Percentiles rank a stretch among this genome's conserved stretches.
Evolutionary conservation across 2,888 invertebrate species (phyloP).

Genomic region (Fissipunctia ypsillon): DNA sequence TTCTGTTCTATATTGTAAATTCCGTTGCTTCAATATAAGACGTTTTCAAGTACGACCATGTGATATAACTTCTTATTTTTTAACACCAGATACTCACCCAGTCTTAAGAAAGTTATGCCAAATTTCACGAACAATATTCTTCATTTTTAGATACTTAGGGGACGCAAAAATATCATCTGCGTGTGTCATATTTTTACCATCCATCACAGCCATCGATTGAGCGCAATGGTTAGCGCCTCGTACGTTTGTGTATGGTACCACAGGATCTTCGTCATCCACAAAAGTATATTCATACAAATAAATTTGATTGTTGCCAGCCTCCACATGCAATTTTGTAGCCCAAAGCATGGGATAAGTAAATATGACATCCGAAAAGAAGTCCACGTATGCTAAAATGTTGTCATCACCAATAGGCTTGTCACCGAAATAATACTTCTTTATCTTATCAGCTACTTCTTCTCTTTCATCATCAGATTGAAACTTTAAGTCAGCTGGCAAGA

Average conservation of each 20-base stretch:
- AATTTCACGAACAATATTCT: slow-evolving; percentile 67
- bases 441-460: slow-evolving; percentile 49
- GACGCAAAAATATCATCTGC: slow-evolving; percentile 14
- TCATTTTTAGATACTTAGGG: slow-evolving; percentile 56
- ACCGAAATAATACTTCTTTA: slow-evolving; percentile 32
- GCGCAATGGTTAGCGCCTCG: slow-evolving; percentile 35
- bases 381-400: slow-evolving; percentile 22
- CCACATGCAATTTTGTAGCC: slow-evolving; percentile 69
- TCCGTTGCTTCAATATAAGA: neutral
- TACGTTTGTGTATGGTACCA: slow-evolving; percentile 37
- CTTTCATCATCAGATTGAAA: slow-evolving; percentile 72
- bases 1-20: neutral
- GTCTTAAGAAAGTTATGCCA: slow-evolving; percentile 76
- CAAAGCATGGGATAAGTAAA: slow-evolving; percentile 72
- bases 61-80: neutral
- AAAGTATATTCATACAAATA: slow-evolving; percentile 78
- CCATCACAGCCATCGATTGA: slow-evolving; percentile 19
- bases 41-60: too few relatives aligned
- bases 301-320: slow-evolving; percentile 74
- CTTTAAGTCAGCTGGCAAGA: slow-evolving; percentile 75
- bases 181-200: slow-evolving; percentile 15
- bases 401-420: slow-evolving; percentile 23
- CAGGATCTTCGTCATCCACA: slow-evolving; percentile 66
- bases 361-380: slow-evolving; percentile 75
- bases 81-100: slow-evolving; percentile 7